Conservation (phyloP, 2,888 invertebrate genomes). For the Drosophila emarginata region DNA sequence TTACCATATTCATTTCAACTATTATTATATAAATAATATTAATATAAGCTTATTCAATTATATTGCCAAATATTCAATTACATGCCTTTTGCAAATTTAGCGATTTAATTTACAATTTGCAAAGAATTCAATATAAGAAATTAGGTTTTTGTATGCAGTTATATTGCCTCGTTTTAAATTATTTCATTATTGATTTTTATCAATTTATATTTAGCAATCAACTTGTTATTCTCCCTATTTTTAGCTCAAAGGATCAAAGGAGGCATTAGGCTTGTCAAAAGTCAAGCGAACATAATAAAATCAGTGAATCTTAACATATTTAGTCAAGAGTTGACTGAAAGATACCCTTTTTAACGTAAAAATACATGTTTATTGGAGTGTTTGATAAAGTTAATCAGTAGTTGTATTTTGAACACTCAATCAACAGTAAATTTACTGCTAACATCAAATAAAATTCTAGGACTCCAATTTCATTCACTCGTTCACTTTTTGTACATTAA, state of each 20-base stretch:
- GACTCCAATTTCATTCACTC: too few species aligned
- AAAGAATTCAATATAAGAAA: not conserved
- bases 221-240: not conserved
- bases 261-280: not conserved
- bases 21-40: conserved; percentile 16
- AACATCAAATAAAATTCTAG: too few species aligned
- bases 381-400: too few species aligned
- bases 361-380: too few species aligned
- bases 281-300: conserved; percentile 9
- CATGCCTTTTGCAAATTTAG: not conserved
- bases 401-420: too few species aligned
- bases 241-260: not conserved
- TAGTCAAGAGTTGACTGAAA: not conserved
- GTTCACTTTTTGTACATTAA: too few species aligned
- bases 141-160: not conserved
- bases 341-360: not conserved
- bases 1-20: conserved; percentile 14
- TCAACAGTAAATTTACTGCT: too few species aligned
- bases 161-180: not conserved
- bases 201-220: not conserved
- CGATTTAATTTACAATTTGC: not conserved
- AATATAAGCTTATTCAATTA: not conserved
- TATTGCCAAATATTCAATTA: not conserved
- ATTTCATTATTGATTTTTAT: not conserved
- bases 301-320: not conserved